Percentiles rank a stretch among this genome's conserved stretches.
phyloP scores from a whole-genome alignment of 1,140 invertebrate genomes.

The Macrotrachela quadricornifera region DNA sequence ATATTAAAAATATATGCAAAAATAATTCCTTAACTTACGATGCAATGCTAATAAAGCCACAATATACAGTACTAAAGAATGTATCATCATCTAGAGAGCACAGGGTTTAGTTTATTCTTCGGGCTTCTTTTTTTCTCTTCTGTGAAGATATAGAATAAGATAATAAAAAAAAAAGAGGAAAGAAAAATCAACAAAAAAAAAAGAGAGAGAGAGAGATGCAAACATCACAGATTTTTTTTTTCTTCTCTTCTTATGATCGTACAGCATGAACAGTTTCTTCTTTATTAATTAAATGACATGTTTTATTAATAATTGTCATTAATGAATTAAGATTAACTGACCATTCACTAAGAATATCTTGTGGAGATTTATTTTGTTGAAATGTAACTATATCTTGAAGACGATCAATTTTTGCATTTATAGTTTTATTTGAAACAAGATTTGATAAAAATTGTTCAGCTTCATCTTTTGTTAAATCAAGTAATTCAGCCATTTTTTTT shows the following conservation, averaged over 20 bases:
- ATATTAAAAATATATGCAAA: too few species aligned
- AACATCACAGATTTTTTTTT: too few species aligned
- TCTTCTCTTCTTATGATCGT: background rate
- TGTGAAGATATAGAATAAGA: too few species aligned
- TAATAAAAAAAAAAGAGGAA: too few species aligned
- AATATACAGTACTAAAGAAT: too few species aligned
- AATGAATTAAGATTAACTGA: conserved; percentile 65
- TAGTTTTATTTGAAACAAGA: conserved; percentile 71
- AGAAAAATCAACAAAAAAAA: too few species aligned
- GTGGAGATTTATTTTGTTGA: conserved; percentile 54
- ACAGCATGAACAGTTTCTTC: conserved; percentile 64
- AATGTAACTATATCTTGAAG: conserved; percentile 68
- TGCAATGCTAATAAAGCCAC: too few species aligned
- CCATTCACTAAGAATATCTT: conserved; percentile 86
- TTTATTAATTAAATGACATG: conserved; percentile 93
- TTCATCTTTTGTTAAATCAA: conserved; percentile 64
- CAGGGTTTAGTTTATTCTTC: too few species aligned
- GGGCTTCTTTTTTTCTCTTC: too few species aligned
- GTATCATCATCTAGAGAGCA: too few species aligned
- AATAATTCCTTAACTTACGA: too few species aligned
- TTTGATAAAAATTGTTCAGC: conserved; percentile 84
- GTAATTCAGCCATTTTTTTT: conserved; percentile 67
- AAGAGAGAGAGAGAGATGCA: too few species aligned
- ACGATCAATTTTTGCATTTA: conserved; percentile 75
- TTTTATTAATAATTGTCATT: conserved; percentile 88